Evolutionary conservation across 53 echinoderm and acorn worm genomes (phyloP), one percentile per base, ranked within the genome.

Genomic region (Holothuria leucospilota): DNA sequence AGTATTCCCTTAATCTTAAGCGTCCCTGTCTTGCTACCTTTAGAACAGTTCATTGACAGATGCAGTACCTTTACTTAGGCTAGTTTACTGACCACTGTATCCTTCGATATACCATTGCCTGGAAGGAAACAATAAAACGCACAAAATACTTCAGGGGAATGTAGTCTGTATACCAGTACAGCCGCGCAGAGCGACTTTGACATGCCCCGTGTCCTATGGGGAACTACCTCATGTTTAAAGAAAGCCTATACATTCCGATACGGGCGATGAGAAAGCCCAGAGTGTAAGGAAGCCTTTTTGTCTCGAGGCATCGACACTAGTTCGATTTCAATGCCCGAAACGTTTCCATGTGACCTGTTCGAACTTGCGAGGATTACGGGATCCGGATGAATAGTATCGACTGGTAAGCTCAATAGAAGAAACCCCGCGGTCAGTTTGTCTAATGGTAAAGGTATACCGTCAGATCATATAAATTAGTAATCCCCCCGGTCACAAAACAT

Each of bases 211-310:
- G 49, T 75, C 75, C 75, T 75, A 49, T 75, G 75, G 75, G 75
- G 75, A 75, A 75, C 52, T 21, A 39, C 39, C n/a, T 68, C 15
- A 68, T 72, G 42, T 72, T 38, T 23, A 39, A 38, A 72, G n/a
- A 75, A 28, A 20, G 27, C 75, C 75, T 75, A 75, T 75, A 75
- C 75, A 75, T 75, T 75, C 75, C 75, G 21, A 75, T 51, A 51
- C 49, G 41, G 75, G 15, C 51, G 25, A 75, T 75, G 75, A 75
- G 75, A 75, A 75, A 25, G 75, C 75, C 51, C 75, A 23, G 53
- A 75, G 52, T 75, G 75, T 75, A 75, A 75, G 75, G 75, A 75
- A 75, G 52, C 75, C 75, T 75, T 75, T 75, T 75, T 75, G 75
- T 75, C 75, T 75, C 39, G 75, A 75, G 75, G 75, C 75, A 75